Base-by-base conservation (phyloP, 2,888 invertebrate genomes). In the Drosophila vallismaia region DNA sequence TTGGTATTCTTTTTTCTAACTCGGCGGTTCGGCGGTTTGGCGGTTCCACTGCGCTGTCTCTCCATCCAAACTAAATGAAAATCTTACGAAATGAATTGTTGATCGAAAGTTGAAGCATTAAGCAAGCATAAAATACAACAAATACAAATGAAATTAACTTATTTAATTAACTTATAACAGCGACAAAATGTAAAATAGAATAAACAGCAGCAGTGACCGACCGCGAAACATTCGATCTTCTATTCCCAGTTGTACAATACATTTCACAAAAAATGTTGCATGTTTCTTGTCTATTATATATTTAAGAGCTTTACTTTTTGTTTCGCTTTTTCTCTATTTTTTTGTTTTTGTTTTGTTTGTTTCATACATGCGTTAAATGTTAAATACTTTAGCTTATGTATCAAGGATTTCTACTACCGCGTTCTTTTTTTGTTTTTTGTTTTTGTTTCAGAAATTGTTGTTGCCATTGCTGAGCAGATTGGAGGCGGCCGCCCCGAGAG, bases 401-500 rank as follows among this genome's bases (percentile, higher is more conserved):
- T 63, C 82, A 79, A 82, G 82, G 82, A 82, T 87, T 82, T 86
- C 83, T 80, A 87, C 81, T 82, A 82, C 83, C 87, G 81, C 83
- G 60, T 74, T 81, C 45, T 76, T 52, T 40, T 56, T 56, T 64
- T 42, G 28, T 38, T 44, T 36, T 45, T 54, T 59, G 59, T 54
- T 44, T 53, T 57, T 3, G 5, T 36, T 4, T 58, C 38, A 40
- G 51, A 68, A 63, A 45, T 71, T 75, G 75, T 57, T 74, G 69
- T 67, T 67, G 69, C 70, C 74, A 64, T 62, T 71, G 68, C 59
- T 59, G 73, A 88, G 58, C 71, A 85, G 66, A 67, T 79, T 87
- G 46, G 87, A 82, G 54, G 87, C 82, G 48, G 82, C 79, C 64
- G 87, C 80, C 42, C 79, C 77, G 58, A 75, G 63, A 31, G 76